phyloP scores from a whole-genome alignment of 92 coral and sea anemone genomes.

The Paramuricea clavata region DNA sequence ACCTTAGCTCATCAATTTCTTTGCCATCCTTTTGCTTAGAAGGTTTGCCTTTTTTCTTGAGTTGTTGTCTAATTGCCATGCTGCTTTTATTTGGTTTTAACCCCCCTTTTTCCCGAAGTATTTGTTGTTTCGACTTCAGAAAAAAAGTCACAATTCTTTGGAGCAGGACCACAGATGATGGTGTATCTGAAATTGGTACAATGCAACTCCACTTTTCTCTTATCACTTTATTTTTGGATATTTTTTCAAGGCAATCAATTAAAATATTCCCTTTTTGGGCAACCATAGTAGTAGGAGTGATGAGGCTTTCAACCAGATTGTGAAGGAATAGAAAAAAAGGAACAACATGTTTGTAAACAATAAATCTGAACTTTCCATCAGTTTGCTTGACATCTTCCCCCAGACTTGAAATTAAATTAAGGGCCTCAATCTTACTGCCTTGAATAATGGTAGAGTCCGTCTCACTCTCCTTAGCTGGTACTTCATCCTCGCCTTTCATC shows the following conservation, averaged over 20 bases:
- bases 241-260: background rate
- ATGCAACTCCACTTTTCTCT: background rate
- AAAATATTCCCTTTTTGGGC: background rate
- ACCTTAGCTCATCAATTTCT: background rate
- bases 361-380: background rate
- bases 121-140: background rate
- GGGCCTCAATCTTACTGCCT: background rate
- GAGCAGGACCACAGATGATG: conserved; percentile 2
- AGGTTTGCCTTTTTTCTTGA: background rate
- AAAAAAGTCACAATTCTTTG: background rate
- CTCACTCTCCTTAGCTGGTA: background rate
- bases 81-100: background rate
- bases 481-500: background rate
- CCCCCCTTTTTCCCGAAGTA: background rate
- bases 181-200: background rate
- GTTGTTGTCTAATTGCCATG: background rate
- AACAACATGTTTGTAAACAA: background rate
- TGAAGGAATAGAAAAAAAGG: background rate
- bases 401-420: background rate
- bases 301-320: background rate
- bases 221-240: background rate
- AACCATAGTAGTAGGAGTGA: background rate
- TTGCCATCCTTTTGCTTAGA: background rate
- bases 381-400: background rate
- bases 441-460: background rate